phyloP scores from a whole-genome alignment of 2,113 vertebrate species.

The Phyllopteryx taeniolatus region DNA sequence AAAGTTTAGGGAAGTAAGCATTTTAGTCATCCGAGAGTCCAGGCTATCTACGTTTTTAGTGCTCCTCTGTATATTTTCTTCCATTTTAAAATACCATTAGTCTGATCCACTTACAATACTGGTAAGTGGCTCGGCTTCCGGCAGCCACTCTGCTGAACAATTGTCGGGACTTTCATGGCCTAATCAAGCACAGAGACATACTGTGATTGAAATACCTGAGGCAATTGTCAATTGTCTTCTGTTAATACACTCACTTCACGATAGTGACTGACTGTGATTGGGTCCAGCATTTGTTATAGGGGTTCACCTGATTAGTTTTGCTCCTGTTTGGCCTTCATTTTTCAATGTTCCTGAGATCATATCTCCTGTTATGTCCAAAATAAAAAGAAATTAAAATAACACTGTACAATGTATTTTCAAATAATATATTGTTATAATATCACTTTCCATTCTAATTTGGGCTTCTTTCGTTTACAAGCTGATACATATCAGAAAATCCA shows the following conservation, averaged over 20 bases:
- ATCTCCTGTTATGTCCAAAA: not conserved
- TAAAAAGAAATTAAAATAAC: not conserved
- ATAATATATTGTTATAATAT: not conserved
- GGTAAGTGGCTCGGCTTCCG: not conserved
- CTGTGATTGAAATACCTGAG: not conserved
- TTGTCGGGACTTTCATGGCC: not conserved
- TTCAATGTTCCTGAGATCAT: no score
- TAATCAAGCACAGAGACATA: not conserved
- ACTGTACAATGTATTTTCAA: not conserved
- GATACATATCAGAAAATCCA: not conserved
- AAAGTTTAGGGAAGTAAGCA: no score
- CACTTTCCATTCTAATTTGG: not conserved
- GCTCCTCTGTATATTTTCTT: not conserved
- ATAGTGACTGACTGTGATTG: not conserved
- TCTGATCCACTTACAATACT: not conserved
- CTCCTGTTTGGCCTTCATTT: no score
- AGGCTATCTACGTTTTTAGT: not conserved
- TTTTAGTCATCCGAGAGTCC: not conserved
- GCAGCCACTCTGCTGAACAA: not conserved
- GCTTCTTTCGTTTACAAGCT: not conserved
- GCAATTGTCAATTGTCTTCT: not conserved
- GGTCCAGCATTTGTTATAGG: not conserved
- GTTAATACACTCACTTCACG: not conserved
- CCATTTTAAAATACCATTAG: not conserved
- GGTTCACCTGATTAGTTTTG: not conserved